phyloP scores from a whole-genome alignment of 2,113 vertebrate species.

The Daphoenositta chrysoptera region DNA sequence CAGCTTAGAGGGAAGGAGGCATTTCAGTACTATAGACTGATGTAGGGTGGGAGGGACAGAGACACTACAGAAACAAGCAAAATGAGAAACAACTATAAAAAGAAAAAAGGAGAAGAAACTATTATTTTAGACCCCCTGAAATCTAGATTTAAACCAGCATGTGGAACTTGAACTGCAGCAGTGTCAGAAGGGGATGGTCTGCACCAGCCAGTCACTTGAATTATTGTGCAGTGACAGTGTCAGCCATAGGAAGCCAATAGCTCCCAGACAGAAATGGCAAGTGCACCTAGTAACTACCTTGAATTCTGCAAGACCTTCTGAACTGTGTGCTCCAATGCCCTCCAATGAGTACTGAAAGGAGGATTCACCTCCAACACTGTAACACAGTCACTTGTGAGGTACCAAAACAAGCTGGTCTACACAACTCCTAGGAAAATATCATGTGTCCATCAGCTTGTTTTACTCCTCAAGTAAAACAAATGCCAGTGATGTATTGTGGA shows the following conservation, averaged over 20 bases:
- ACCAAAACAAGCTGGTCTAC: background rate
- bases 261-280: background rate
- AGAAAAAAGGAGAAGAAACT: background rate
- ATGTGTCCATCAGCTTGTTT: background rate
- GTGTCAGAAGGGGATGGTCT: background rate
- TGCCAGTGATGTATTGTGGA: background rate
- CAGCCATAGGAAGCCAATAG: background rate
- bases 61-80: background rate
- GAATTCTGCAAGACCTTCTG: background rate
- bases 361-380: background rate
- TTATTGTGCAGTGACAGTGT: background rate
- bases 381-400: background rate
- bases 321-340: background rate
- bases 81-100: background rate
- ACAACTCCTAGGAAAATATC: background rate
- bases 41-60: background rate
- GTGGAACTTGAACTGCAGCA: background rate
- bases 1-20: constrained; percentile 40
- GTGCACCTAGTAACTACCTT: background rate
- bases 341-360: background rate
- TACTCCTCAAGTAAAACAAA: background rate
- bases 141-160: background rate
- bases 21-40: background rate
- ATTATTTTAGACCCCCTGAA: background rate
- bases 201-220: background rate